Evolutionary conservation across 2,797 vertebrate species (phyloP).

Genomic region (Gastrophryne carolinensis): DNA sequence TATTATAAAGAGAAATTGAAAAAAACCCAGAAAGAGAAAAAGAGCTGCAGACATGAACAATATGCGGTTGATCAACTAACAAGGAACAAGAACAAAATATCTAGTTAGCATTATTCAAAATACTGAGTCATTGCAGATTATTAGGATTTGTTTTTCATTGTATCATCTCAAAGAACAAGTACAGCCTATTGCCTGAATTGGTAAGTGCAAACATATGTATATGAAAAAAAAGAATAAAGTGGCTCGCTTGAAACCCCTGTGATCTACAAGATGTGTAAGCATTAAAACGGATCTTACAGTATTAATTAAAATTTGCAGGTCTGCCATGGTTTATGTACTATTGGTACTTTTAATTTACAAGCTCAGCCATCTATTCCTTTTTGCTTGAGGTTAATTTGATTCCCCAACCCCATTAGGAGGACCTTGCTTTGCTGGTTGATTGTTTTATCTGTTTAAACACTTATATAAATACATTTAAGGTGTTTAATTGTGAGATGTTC

Average conservation of each 20-base stretch:
- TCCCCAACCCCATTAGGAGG: conserved; percentile 20
- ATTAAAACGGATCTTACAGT: conserved; percentile 26
- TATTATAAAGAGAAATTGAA: background rate
- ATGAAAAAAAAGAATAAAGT: conserved; percentile 30
- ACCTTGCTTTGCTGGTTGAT: conserved; percentile 21
- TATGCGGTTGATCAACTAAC: conserved; percentile 36
- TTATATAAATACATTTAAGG: background rate
- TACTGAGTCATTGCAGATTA: conserved; percentile 25
- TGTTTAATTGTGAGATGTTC: too few species aligned
- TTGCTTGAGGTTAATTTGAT: conserved; percentile 31
- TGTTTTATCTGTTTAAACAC: conserved; percentile 4
- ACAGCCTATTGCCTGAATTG: background rate
- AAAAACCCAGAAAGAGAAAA: background rate
- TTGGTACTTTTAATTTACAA: conserved; percentile 37
- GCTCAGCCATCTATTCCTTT: conserved; percentile 35
- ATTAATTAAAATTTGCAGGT: conserved; percentile 27
- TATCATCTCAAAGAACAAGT: conserved; percentile 34
- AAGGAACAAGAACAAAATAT: conserved; percentile 28
- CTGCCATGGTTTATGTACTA: conserved; percentile 19
- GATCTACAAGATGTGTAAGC: conserved; percentile 34
- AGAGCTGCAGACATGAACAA: background rate
- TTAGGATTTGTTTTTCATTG: conserved; percentile 17
- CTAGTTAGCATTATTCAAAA: conserved; percentile 29
- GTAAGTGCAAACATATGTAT: background rate
- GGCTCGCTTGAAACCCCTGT: conserved; percentile 26